Percentiles rank a stretch among this genome's conserved stretches.
These are phyloP conservation scores for Phaedon cochleariae DNA, from an alignment of 2,888 invertebrate species.

Conservation along the genomic window DNA sequence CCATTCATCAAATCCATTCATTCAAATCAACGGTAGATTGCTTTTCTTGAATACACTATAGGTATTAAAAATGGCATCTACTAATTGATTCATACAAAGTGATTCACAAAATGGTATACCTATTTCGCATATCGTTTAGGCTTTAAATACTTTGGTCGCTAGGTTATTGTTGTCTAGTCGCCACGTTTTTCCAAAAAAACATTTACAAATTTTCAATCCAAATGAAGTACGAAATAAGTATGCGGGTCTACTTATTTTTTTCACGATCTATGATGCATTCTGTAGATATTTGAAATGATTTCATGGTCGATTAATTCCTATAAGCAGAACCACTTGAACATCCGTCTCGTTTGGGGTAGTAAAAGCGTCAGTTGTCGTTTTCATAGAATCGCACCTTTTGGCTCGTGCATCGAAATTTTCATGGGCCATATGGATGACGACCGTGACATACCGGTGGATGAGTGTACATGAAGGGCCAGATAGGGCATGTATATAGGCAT, in stretches of 20 bases:
- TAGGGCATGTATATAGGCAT: not conserved
- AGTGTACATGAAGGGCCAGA: not conserved
- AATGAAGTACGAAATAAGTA: not conserved
- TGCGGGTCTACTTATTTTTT: not conserved
- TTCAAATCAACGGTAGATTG: too few relatives aligned
- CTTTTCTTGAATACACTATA: too few relatives aligned
- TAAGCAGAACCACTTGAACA: not conserved
- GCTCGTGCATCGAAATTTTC: slow-evolving; percentile 23
- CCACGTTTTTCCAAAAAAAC: too few relatives aligned
- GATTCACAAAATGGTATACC: too few relatives aligned
- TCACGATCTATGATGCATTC: too few relatives aligned
- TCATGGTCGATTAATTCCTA: slow-evolving; percentile 5
- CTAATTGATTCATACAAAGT: too few relatives aligned
- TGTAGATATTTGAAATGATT: not conserved
- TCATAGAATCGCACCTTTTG: slow-evolving; percentile 5
- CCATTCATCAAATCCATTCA: too few relatives aligned
- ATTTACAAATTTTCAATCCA: too few relatives aligned
- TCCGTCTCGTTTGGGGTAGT: not conserved
- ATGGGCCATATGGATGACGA: slow-evolving; percentile 40
- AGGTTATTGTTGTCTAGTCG: too few relatives aligned
- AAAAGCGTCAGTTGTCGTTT: slow-evolving; percentile 19
- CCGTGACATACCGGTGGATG: slow-evolving; percentile 34
- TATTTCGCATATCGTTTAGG: too few relatives aligned
- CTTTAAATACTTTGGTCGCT: too few relatives aligned
- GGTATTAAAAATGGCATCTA: too few relatives aligned